A percentile compares a stretch with the other conserved stretches of the same genome.
phyloP scores from a whole-genome alignment of 2,113 vertebrate species.

The Ceyx cyanopectus region DNA sequence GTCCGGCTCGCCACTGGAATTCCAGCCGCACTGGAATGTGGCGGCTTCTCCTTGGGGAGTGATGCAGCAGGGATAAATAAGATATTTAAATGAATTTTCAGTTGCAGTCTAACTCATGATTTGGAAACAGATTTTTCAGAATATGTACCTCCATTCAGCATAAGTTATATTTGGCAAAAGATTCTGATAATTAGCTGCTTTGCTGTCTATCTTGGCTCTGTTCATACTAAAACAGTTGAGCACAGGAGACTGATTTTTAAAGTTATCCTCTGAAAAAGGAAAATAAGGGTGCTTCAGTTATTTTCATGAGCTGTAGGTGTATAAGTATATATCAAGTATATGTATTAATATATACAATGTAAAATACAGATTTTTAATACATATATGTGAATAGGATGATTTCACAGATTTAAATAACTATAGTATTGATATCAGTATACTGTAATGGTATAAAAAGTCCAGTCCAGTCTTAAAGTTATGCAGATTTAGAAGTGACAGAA shows the following conservation, averaged over 20 bases:
- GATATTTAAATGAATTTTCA: background rate
- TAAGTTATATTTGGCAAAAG: background rate
- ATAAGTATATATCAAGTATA: background rate
- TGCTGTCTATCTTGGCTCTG: background rate
- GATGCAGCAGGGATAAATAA: background rate
- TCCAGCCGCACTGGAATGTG: constrained; percentile 49
- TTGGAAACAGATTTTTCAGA: background rate
- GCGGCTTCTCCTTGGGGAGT: constrained; percentile 13
- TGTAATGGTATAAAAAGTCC: background rate
- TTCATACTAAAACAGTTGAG: background rate
- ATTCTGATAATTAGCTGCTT: background rate
- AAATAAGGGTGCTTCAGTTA: background rate
- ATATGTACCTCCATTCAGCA: background rate
- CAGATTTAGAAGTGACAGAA: background rate
- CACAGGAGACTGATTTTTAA: background rate
- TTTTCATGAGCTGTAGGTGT: background rate
- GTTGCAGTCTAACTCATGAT: background rate
- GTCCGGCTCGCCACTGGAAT: background rate
- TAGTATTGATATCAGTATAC: background rate
- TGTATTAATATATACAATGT: background rate
- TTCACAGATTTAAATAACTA: background rate
- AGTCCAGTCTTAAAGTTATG: background rate
- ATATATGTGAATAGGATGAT: too few relatives aligned
- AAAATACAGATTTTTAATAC: background rate
- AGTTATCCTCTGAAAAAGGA: background rate